These are phyloP conservation scores for Ophraella communa DNA, from an alignment of 2,888 invertebrate species.

Conservation along the genomic window DNA sequence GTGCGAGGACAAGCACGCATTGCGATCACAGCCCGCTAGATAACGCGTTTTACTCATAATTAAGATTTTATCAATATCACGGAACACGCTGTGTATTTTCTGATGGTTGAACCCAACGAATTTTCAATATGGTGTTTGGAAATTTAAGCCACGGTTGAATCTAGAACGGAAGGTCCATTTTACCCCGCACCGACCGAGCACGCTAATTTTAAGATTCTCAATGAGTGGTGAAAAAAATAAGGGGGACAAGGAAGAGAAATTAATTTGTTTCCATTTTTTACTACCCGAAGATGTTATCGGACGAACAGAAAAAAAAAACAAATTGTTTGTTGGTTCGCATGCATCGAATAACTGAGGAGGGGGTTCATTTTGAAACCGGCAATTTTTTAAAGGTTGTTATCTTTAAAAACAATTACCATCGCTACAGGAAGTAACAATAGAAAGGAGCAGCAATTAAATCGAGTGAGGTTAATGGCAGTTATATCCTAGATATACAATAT, in stretches of 20 bases:
- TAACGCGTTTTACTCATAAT: constrained; percentile 62
- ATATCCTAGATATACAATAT: no score
- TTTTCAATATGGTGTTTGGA: constrained; percentile 57
- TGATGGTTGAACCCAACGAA: constrained; percentile 56
- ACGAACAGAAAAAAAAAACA: background rate
- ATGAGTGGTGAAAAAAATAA: background rate
- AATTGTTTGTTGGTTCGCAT: background rate
- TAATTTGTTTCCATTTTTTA: constrained; percentile 6
- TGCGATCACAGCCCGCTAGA: constrained; percentile 58
- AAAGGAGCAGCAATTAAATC: no score
- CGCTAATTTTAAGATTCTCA: constrained; percentile 18
- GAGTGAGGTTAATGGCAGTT: no score
- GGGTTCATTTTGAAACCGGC: background rate
- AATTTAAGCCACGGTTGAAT: constrained; percentile 15
- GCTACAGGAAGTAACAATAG: no score
- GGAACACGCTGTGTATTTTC: constrained; percentile 54
- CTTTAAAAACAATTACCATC: no score
- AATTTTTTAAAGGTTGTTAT: background rate
- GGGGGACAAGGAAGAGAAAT: background rate
- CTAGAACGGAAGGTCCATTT: constrained; percentile 18
- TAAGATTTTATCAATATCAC: constrained; percentile 60
- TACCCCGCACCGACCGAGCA: constrained; percentile 13
- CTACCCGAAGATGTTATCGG: background rate
- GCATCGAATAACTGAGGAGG: background rate
- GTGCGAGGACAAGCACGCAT: constrained; percentile 56